Evolutionary conservation across 1,140 invertebrate species (phyloP).

Genomic region (Triops longicaudatus): DNA sequence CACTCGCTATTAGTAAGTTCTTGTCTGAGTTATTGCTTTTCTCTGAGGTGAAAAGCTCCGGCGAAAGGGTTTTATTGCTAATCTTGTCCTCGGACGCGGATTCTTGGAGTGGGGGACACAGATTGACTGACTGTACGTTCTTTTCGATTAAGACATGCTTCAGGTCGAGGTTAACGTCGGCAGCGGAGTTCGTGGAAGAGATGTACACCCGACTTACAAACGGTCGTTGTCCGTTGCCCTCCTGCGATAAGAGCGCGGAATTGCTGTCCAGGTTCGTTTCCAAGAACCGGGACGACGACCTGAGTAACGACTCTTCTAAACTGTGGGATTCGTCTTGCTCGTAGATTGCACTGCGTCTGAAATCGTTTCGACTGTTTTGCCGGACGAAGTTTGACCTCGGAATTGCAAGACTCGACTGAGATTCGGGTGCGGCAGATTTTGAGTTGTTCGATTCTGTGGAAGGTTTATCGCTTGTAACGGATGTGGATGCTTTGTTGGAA

Average conservation of each 20-base stretch:
- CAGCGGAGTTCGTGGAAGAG: background rate
- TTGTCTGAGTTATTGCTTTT: background rate
- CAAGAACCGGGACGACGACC: conserved; percentile 1
- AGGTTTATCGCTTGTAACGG: background rate
- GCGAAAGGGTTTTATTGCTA: conserved; percentile 16
- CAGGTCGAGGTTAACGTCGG: conserved; percentile 21
- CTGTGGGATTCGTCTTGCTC: background rate
- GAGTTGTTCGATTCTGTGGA: background rate
- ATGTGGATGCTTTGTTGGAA: background rate
- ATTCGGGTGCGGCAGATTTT: background rate
- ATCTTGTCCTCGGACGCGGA: conserved; percentile 21
- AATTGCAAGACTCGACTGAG: background rate
- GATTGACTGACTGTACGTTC: conserved; percentile 25
- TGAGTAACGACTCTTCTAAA: background rate
- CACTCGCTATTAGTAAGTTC: background rate
- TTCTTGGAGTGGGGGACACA: background rate
- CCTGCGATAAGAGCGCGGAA: background rate
- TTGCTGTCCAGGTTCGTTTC: conserved; percentile 26
- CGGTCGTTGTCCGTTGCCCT: background rate
- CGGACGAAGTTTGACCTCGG: background rate
- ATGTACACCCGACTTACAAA: background rate
- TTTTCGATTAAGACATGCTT: conserved; percentile 22
- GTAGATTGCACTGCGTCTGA: conserved; percentile 1
- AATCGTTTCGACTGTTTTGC: background rate
- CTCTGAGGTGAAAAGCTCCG: background rate